Evolutionary conservation across 2,797 vertebrate species (phyloP).

Genomic region (Rousettus madagascariensis): DNA sequence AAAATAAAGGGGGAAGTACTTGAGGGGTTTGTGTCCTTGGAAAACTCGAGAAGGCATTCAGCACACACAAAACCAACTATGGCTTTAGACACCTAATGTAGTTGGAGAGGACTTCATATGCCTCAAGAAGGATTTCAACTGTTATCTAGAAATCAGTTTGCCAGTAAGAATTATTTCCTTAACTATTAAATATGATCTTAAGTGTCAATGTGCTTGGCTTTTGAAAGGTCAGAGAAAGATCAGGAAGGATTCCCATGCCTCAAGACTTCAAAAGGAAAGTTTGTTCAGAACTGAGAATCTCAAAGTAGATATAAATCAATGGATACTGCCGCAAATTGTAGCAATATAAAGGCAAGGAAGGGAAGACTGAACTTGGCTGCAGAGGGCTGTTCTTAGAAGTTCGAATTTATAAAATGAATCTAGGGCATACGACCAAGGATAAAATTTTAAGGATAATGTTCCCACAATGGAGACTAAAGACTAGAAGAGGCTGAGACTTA

Average conservation of each 20-base stretch:
- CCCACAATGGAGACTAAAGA: not conserved
- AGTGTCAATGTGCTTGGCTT: not conserved
- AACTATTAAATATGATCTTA: not conserved
- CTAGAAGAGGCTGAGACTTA: not conserved
- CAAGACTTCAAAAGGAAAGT: not conserved
- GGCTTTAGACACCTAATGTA: not conserved
- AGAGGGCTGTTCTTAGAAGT: not conserved
- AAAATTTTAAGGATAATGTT: not conserved
- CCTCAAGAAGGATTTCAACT: not conserved
- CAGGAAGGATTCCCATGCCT: not conserved
- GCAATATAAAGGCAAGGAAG: not conserved
- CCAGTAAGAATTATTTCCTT: conserved; percentile 28
- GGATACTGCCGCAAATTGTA: not conserved
- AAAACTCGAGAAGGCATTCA: not conserved
- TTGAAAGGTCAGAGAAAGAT: conserved; percentile 21
- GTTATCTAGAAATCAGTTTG: not conserved
- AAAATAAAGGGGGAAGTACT: not conserved
- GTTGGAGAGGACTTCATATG: not conserved
- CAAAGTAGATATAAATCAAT: not conserved
- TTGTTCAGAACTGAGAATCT: not conserved
- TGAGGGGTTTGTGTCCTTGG: not conserved
- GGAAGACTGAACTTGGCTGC: not conserved
- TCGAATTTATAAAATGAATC: not conserved
- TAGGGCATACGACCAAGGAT: not conserved
- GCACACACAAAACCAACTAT: not conserved